phyloP scores from a whole-genome alignment of 2,888 invertebrate species.

The Agrochola macilenta region DNA sequence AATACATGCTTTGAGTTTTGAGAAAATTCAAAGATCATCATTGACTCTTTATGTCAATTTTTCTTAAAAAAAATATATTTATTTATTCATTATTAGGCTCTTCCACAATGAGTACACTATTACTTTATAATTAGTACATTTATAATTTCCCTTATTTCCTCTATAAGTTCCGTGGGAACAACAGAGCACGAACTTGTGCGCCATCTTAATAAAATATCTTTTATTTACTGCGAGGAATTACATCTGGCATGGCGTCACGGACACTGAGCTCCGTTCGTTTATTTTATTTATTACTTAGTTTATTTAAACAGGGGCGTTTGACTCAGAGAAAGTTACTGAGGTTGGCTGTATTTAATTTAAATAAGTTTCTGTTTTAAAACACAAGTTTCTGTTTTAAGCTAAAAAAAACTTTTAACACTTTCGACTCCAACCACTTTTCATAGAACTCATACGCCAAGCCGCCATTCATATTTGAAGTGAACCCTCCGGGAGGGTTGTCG shows the following conservation, averaged over 20 bases:
- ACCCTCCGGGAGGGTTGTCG: too few relatives aligned
- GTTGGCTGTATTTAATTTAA: conserved; percentile 9
- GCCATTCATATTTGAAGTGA: too few relatives aligned
- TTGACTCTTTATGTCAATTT: neutral
- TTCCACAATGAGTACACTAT: too few relatives aligned
- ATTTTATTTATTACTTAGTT: conserved; percentile 60
- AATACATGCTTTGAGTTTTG: too few relatives aligned
- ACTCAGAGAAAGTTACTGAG: neutral
- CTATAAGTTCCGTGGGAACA: neutral
- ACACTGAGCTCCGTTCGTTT: conserved; percentile 55
- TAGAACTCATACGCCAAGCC: too few relatives aligned
- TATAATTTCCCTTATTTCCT: neutral
- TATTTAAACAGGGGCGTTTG: conserved; percentile 40
- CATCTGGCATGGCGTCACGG: conserved; percentile 37
- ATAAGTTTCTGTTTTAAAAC: neutral
- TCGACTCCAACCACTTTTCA: too few relatives aligned
- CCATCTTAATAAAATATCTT: conserved; percentile 56
- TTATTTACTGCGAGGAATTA: conserved; percentile 64
- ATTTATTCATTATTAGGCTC: too few relatives aligned
- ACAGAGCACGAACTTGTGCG: neutral
- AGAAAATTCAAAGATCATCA: neutral
- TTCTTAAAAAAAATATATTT: too few relatives aligned
- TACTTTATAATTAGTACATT: too few relatives aligned
- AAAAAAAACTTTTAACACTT: too few relatives aligned
- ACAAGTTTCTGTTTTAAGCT: too few relatives aligned